Evolutionary conservation across 2,797 vertebrate species (phyloP).

Genomic region (Phylloscopus collybita): DNA sequence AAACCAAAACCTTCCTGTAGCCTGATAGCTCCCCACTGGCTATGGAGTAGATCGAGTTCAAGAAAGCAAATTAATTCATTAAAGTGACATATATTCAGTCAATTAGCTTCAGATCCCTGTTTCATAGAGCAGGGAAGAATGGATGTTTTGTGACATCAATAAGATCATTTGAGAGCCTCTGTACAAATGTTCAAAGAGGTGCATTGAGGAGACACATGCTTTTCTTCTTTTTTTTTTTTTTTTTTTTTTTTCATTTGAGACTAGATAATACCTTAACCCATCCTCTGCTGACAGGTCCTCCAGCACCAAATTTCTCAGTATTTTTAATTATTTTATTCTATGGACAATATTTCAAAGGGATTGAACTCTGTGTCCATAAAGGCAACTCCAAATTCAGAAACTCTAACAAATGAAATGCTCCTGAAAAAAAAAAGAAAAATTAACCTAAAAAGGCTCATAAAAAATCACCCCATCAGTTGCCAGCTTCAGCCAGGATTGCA

Average conservation of each 20-base stretch:
- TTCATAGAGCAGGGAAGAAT: conserved; percentile 1
- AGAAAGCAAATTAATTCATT: conserved; percentile 61
- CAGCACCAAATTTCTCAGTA: background rate
- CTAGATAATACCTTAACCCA: background rate
- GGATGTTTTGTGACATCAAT: conserved; percentile 33
- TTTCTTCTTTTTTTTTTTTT: background rate
- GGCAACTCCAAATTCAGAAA: background rate
- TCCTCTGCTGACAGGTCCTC: background rate
- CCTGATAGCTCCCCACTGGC: conserved; percentile 56
- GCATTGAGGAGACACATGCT: background rate
- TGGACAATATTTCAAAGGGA: background rate
- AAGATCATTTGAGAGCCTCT: background rate
- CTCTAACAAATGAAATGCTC: background rate
- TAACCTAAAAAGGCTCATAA: background rate
- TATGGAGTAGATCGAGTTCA: conserved; percentile 9
- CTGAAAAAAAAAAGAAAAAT: background rate
- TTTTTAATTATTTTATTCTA: background rate
- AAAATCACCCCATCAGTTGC: background rate
- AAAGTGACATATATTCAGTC: conserved; percentile 48
- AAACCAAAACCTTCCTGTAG: background rate
- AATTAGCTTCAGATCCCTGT: conserved; percentile 27
- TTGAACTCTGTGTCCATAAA: background rate
- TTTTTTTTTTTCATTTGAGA: background rate
- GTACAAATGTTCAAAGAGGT: conserved; percentile 2
- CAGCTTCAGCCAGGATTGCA: background rate